These are phyloP conservation scores for Megalops cyprinoides DNA, from an alignment of 2,797 vertebrate species.

Conservation along the genomic window DNA sequence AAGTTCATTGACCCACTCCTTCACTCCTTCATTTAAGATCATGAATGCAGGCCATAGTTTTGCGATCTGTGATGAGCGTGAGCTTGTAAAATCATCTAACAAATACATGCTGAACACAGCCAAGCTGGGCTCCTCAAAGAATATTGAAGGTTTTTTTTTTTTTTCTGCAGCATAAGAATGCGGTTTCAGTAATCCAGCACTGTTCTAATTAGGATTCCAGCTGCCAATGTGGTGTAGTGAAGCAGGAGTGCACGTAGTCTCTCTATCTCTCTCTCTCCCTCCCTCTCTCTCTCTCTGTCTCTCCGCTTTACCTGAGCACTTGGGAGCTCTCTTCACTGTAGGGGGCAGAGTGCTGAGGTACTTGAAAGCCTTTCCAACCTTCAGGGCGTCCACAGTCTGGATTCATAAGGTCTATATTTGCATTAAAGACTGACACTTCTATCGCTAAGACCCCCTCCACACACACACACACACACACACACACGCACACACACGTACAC, in stretches of 20 bases:
- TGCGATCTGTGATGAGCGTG: neutral
- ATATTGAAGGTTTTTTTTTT: conserved; percentile 31
- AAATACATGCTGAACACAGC: neutral
- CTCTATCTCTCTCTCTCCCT: neutral
- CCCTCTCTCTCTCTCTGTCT: neutral
- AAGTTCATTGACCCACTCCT: neutral
- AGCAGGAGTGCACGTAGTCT: neutral
- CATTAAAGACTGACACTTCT: conserved; percentile 35
- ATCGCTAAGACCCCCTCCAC: neutral
- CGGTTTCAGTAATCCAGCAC: conserved; percentile 35
- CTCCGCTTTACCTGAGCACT: conserved; percentile 40
- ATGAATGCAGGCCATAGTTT: neutral
- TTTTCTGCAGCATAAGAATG: neutral
- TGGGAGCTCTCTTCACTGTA: conserved; percentile 34
- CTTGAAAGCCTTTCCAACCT: conserved; percentile 27
- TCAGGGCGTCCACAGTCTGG: conserved; percentile 35
- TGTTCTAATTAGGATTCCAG: conserved; percentile 48
- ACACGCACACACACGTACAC: neutral
- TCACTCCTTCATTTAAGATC: neutral
- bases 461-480: neutral
- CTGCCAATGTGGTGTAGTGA: conserved; percentile 25
- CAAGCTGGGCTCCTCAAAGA: conserved; percentile 14
- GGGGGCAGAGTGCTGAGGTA: conserved; percentile 9
- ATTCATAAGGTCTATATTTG: conserved; percentile 40
- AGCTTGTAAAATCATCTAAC: neutral